phyloP scores from a whole-genome alignment of 2,888 invertebrate genomes.

The Masnerella sp. region DNA sequence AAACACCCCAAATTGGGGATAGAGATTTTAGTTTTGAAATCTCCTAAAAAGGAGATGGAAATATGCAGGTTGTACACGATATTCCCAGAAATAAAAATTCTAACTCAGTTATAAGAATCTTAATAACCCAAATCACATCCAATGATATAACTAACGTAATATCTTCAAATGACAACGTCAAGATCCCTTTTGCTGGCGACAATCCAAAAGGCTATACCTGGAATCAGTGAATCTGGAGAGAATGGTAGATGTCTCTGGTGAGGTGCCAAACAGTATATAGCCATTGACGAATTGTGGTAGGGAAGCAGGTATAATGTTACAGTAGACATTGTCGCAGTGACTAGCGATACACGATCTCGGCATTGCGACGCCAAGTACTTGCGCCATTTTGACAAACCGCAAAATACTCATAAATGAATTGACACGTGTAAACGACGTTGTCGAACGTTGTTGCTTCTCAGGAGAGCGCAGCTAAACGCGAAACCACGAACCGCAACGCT shows the following conservation, averaged over 20 bases:
- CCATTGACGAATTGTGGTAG: constrained; percentile 58
- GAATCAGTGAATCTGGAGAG: constrained; percentile 44
- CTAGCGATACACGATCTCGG: constrained; percentile 38
- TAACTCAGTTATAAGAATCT: too few species aligned
- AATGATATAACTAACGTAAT: constrained; percentile 49
- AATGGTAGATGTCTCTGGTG: constrained; percentile 43
- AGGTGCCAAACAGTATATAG: constrained; percentile 30
- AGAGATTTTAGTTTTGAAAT: too few species aligned
- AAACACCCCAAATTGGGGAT: too few species aligned
- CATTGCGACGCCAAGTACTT: constrained; percentile 39
- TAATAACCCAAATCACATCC: too few species aligned
- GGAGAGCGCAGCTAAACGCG: constrained; percentile 15
- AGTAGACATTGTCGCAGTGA: constrained; percentile 34
- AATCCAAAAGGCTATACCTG: constrained; percentile 18
- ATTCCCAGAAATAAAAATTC: too few species aligned
- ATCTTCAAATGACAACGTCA: constrained; percentile 10
- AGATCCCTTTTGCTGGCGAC: constrained; percentile 37
- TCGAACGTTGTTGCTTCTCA: constrained; percentile 16
- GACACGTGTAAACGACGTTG: constrained; percentile 51
- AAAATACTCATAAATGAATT: constrained; percentile 55
- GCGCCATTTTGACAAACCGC: constrained; percentile 37
- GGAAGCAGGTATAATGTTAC: constrained; percentile 24
- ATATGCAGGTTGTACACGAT: too few species aligned
- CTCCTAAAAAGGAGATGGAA: too few species aligned
- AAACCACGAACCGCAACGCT: constrained; percentile 36